Evolutionary conservation across 1,140 invertebrate species (phyloP), one percentile per base, ranked within the genome.

Genomic region (Philaenus spumarius): DNA sequence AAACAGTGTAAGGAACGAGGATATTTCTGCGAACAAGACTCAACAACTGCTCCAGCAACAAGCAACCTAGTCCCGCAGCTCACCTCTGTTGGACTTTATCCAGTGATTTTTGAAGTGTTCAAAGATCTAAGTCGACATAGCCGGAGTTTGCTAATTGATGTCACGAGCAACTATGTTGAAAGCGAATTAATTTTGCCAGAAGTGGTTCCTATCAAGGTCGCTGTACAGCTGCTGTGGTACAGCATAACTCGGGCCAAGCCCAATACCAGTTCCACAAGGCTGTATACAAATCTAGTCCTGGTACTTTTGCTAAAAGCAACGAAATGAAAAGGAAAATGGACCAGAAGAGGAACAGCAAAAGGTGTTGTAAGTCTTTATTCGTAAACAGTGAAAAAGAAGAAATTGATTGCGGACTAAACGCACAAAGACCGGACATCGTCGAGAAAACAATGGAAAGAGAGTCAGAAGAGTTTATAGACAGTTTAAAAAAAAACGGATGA

Each of bases 201-300:
- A 50, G 46, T 12, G 37, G 53, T n/a, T 62, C 62, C 0, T 63
- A 63, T 19, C 47, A 57, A 43, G 26, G 14, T 11, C 2, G 60
- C 12, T 51, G 52, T 30, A 7, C 40, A 17, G 62, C 59, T 7
- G 62, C 60, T 47, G 60, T 63, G 22, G 62, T 63, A 2, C 12
- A 14, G 1, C 61, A 62, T 30, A 62, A 62, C 43, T 60, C 48
- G 5, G 56, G 51, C 11, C 20, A 26, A 15, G 23, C n/a, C 9
- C 35, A 40, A 11, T 55, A 53, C 39, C 39, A 39, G 39, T 19
- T 60, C 1, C 61, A 62, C 40, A 60, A 60, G 14, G 43, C 17
- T 15, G 15, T 62, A 45, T 26, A 1, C 15, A 19, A 46, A 4
- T 46, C n/a, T 5, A 56, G 54, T 30, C 42, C 54, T 2, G 24